Conservation (phyloP, 2,797 vertebrate species). For the Anas acuta region DNA sequence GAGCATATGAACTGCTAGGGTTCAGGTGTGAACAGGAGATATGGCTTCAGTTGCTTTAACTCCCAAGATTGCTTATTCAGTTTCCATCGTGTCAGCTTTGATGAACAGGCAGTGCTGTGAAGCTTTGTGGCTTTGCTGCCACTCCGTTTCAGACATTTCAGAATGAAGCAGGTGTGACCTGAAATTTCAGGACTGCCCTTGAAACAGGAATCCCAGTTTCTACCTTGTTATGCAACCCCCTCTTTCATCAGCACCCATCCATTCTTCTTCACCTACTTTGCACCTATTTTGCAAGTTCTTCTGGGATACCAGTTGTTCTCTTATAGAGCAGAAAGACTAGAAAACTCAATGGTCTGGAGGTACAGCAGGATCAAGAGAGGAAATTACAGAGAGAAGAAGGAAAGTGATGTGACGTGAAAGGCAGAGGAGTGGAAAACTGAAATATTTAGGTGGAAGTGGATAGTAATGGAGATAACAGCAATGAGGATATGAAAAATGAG, state of each 20-base stretch:
- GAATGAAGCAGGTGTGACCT: background rate
- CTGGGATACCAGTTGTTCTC: background rate
- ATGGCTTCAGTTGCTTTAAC: background rate
- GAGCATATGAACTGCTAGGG: background rate
- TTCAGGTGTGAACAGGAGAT: background rate
- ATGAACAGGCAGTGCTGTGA: background rate
- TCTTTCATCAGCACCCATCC: background rate
- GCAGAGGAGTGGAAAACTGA: background rate
- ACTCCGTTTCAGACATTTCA: background rate
- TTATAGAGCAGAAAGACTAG: background rate
- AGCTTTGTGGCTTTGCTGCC: background rate
- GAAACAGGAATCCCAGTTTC: background rate
- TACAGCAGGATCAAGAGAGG: background rate
- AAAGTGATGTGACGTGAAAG: background rate
- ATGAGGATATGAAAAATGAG: background rate
- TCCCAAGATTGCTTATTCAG: background rate
- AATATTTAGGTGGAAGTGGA: fast-evolving
- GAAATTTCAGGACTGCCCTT: background rate
- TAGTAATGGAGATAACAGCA: background rate
- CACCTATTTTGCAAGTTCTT: background rate
- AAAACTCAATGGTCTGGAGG: background rate
- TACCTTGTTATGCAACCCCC: background rate
- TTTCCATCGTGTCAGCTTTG: background rate
- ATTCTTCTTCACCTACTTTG: background rate
- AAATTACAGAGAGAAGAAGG: background rate